Conservation (phyloP, 2,797 vertebrate genomes). For the Rhinella marina region DNA sequence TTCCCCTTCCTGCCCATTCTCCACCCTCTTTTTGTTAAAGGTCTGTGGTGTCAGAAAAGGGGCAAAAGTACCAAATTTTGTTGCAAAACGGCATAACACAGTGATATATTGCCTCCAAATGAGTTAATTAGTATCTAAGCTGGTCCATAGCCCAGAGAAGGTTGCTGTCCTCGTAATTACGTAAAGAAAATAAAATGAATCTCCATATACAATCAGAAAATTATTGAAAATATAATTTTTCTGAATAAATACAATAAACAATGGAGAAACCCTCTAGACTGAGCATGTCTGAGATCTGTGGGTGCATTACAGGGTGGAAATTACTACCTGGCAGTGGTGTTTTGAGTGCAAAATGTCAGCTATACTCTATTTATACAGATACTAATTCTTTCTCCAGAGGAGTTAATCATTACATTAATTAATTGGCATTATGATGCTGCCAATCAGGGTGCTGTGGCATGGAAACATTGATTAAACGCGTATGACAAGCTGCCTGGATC, state of each 20-base stretch:
- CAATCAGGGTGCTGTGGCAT: conserved; percentile 21
- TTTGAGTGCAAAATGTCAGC: conserved; percentile 2
- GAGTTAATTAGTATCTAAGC: too few relatives aligned
- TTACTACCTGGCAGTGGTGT: not conserved
- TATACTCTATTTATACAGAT: conserved; percentile 19
- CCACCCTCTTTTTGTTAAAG: too few relatives aligned
- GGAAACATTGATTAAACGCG: conserved; percentile 43
- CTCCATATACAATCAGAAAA: too few relatives aligned
- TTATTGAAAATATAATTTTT: too few relatives aligned
- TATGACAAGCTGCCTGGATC: not conserved
- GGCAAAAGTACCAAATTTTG: too few relatives aligned
- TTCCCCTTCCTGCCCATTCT: too few relatives aligned
- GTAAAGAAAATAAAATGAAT: too few relatives aligned
- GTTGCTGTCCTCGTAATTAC: too few relatives aligned
- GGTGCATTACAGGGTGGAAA: not conserved
- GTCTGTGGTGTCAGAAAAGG: too few relatives aligned
- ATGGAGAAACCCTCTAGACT: not conserved
- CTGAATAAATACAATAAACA: not conserved
- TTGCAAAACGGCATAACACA: too few relatives aligned
- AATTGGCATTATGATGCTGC: conserved; percentile 50
- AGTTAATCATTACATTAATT: conserved; percentile 34
- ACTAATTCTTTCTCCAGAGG: conserved; percentile 19
- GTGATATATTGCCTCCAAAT: too few relatives aligned
- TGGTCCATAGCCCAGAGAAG: too few relatives aligned
- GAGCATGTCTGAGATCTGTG: not conserved